Evolutionary conservation across 2,113 vertebrate genomes (phyloP).

Genomic region (Danionella cerebrum): DNA sequence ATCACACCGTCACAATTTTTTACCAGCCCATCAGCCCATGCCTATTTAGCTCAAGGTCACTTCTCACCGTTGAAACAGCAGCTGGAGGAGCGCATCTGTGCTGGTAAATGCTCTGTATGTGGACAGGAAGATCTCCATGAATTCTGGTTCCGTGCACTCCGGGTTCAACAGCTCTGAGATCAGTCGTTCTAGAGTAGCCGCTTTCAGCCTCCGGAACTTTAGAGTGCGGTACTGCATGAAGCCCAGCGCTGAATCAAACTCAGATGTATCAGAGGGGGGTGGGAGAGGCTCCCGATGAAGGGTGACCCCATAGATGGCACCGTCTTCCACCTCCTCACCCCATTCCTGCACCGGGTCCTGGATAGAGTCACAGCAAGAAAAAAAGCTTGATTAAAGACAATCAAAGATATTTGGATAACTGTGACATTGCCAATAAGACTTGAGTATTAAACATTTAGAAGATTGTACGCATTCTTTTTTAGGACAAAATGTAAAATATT

Average conservation of each 20-base stretch:
- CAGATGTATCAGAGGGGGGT: background rate
- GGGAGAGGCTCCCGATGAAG: constrained; percentile 62
- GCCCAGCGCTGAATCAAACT: constrained; percentile 25
- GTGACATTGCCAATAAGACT: no score
- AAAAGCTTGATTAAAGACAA: no score
- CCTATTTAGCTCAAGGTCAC: no score
- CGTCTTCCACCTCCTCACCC: constrained; percentile 81
- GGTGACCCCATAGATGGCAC: constrained; percentile 72
- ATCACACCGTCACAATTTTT: no score
- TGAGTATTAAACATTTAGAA: no score
- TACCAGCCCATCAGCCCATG: no score
- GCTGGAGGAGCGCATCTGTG: constrained; percentile 59
- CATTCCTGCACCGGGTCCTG: constrained; percentile 81
- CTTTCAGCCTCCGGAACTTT: constrained; percentile 74
- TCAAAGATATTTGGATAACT: no score
- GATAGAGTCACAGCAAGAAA: background rate
- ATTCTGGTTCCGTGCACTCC: constrained; percentile 60
- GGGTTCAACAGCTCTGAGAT: constrained; percentile 66
- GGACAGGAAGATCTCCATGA: constrained; percentile 70
- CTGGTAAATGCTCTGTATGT: constrained; percentile 75
- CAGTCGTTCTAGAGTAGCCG: constrained; percentile 68
- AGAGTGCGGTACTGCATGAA: constrained; percentile 78
- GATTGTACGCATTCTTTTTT: no score
- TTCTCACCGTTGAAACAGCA: constrained; percentile 72
- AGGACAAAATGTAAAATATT: no score